Percentiles rank a stretch among this genome's conserved stretches.
Evolutionary conservation across 1,140 invertebrate species (phyloP).

Genomic region (Polypedilum pembai): DNA sequence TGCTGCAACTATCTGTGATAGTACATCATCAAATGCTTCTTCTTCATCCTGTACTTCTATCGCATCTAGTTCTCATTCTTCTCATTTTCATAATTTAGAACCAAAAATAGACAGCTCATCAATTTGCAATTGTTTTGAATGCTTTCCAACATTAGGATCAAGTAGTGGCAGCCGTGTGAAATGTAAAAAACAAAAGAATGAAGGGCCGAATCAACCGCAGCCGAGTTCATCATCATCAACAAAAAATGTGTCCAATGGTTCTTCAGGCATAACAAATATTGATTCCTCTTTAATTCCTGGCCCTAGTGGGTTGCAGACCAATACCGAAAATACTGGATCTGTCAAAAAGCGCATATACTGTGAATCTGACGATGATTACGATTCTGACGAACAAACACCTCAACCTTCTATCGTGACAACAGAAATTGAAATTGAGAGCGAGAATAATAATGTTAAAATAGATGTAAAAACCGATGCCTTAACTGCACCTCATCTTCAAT

Average conservation of each 20-base stretch:
- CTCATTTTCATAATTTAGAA: neutral
- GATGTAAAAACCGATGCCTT: neutral
- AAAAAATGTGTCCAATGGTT: neutral
- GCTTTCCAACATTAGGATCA: neutral
- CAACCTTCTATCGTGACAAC: neutral
- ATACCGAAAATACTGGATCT: neutral
- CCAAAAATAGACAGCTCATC: neutral
- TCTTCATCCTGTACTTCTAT: neutral
- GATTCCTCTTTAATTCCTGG: slow-evolving; percentile 1
- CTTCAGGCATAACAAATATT: neutral
- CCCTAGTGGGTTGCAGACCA: neutral
- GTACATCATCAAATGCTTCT: neutral
- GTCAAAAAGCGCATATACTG: neutral
- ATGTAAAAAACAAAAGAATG: neutral
- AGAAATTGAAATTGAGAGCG: too few relatives aligned
- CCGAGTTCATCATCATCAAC: neutral
- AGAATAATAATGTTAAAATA: neutral
- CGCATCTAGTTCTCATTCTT: too few relatives aligned
- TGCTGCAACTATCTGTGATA: slow-evolving; percentile 4
- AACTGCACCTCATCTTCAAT: neutral
- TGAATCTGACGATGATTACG: neutral
- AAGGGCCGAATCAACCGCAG: neutral
- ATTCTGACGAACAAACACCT: neutral
- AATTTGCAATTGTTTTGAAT: slow-evolving; percentile 5
- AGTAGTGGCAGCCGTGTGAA: neutral